Evolutionary conservation across 2,113 vertebrate species (phyloP).

Genomic region (Ginglymostoma cirratum): DNA sequence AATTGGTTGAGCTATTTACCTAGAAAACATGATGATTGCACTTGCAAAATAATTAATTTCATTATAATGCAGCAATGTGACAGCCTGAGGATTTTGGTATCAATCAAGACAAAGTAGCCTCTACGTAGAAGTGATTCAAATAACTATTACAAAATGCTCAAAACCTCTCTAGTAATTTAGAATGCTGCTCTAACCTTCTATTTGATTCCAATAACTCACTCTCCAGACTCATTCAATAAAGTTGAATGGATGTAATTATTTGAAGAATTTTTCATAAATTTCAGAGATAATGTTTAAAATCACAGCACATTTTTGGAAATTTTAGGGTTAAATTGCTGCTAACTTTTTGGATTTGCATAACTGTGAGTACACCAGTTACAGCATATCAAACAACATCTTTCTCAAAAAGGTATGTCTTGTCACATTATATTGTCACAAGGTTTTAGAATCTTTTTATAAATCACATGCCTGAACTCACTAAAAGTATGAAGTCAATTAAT

Average conservation of each 20-base stretch:
- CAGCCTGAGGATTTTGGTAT: too few relatives aligned
- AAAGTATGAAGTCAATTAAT: background rate
- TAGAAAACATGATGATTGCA: background rate
- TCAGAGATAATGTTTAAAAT: background rate
- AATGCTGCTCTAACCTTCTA: background rate
- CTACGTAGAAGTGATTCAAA: background rate
- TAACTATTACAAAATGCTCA: background rate
- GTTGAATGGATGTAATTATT: background rate
- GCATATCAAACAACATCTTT: background rate
- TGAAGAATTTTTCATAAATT: background rate
- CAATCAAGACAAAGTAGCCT: too few relatives aligned
- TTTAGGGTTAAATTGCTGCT: background rate
- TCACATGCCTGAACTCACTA: background rate
- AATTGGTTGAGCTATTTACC: background rate
- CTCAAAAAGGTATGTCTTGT: background rate
- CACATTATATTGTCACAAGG: background rate
- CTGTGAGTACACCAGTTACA: background rate
- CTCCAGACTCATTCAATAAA: background rate
- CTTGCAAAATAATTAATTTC: too few relatives aligned
- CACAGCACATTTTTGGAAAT: background rate
- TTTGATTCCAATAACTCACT: background rate
- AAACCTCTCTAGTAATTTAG: background rate
- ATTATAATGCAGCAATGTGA: too few relatives aligned
- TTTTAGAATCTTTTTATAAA: too few relatives aligned
- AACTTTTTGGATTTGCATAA: background rate